Evolutionary conservation across 2,797 vertebrate genomes (phyloP), one percentile per base, ranked within the genome.

Genomic region (Loriculus beryllinus): DNA sequence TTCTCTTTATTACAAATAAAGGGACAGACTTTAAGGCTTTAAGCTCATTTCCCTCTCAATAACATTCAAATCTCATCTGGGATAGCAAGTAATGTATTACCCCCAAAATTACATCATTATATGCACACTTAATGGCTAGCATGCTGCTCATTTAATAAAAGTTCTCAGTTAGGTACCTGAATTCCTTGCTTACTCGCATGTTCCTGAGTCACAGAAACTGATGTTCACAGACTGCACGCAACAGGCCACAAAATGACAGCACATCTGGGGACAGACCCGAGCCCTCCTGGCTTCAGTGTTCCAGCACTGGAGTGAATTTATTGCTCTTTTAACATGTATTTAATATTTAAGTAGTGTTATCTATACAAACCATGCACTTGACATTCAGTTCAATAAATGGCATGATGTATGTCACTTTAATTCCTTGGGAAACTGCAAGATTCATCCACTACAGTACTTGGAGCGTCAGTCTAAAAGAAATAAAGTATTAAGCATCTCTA

Each of bases 191-290:
- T 35, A 17, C 14, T 59, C 8, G 0, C 29, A 19, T 0, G 1
- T 28, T 81, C 28, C 12, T 3, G 4, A 60, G 52, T 33, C 80
- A 81, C 45, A 52, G 35, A 81, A 83, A 57, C 45, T 51, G 84
- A 67, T 2, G 6, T 31, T n/a, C 57, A 65, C 37, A 70, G 64
- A 29, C 33, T 68, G 60, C n/a, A 77, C 0, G 2, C 33, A 54
- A 49, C 1, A 52, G 37, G 17, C 57, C 81, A 48, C 74, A 79
- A 74, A 93, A 72, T 1, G 28, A 47, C 63, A 79, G 69, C 42
- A n/a, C 14, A 33, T 40, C 57, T 81, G 52, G 45, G 51, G 54
- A 64, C 0, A 1, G 48, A 71, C 23, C 60, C 0, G 0, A 85
- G 56, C 37, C 25, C 65, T 78, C 35, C 39, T 49, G 62, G 19